Base-by-base conservation (phyloP, 1,140 invertebrate species). In the Psilanteris sp. region DNA sequence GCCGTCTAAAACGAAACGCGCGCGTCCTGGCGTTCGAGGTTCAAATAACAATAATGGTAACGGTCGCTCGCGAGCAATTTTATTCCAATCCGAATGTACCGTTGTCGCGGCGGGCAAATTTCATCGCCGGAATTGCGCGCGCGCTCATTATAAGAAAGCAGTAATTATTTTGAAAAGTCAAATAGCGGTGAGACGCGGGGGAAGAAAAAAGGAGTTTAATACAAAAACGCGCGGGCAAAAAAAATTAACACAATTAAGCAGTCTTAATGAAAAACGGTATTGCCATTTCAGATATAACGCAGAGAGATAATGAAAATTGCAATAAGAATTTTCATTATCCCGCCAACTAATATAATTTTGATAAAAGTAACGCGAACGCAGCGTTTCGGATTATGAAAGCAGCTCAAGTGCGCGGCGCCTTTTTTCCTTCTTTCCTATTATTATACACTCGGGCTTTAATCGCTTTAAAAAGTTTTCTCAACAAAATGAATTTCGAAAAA, bases 281-380 rank as follows among this genome's bases (percentile, higher is more conserved):
- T 73, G 27, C 36, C 10, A 44, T 66, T 64, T 66, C 32, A 74
- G 61, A 61, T 50, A 55, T 46, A 67, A 64, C 43, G 61, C 46
- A 50, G 31, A 7, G 31, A 55, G 71, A 61, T 67, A 74, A 74
- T 67, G 71, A 61, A 74, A 74, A 74, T 67, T 61, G 71, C 61
- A 67, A 74, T 74, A 74, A 74, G 70, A 74, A 74, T 67, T 66
- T 74, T 74, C 61, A 74, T 74, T 66, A 66, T 66, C 70, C 37
- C 43, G 20, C 57, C 59, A 64, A 64, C 52, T 59, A 74, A 74
- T 66, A 52, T 66, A 74, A 66, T 74, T 74, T 74, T 67, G 70
- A 66, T 67, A 74, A 74, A 74, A 67, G 61, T 74, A 66, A 66
- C 52, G 15, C 48, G 48, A 48, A 46, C 27, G 37, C 44, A 46